Conservation (phyloP, 2,888 invertebrate species). For the Elysia crispata region DNA sequence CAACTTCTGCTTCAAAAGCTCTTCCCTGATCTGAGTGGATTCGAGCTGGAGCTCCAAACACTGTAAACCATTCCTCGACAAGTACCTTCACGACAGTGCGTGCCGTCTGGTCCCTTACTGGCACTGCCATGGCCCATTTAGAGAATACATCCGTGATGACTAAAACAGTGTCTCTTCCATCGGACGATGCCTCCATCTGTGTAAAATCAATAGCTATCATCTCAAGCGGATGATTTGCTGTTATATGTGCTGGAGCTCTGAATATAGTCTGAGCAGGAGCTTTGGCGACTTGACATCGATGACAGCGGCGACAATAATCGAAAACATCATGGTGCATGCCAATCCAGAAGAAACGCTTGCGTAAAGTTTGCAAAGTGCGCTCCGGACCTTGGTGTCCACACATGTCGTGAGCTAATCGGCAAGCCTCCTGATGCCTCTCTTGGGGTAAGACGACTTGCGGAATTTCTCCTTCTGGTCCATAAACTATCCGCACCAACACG, state of each 20-base stretch:
- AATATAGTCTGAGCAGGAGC: slow-evolving; percentile 29
- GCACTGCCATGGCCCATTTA: slow-evolving; percentile 56
- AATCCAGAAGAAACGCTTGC: slow-evolving; percentile 55
- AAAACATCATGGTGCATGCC: slow-evolving; percentile 52
- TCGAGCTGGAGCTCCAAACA: slow-evolving; percentile 54
- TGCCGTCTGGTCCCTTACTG: slow-evolving; percentile 55
- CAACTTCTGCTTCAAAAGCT: slow-evolving; percentile 53
- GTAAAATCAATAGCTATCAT: slow-evolving; percentile 58
- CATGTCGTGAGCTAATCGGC: no score
- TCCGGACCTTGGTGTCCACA: no score
- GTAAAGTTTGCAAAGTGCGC: no score
- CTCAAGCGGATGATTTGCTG: slow-evolving; percentile 54
- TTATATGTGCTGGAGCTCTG: slow-evolving; percentile 42
- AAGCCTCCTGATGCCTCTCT: no score
- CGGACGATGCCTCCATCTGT: slow-evolving; percentile 49
- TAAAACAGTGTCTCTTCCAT: slow-evolving; percentile 56
- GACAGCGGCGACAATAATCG: slow-evolving; percentile 49
- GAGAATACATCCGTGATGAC: slow-evolving; percentile 59
- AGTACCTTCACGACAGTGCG: slow-evolving; percentile 53
- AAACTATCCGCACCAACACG: no score
- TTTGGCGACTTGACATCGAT: slow-evolving; percentile 52
- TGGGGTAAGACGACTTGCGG: no score
- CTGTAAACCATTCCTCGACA: slow-evolving; percentile 54
- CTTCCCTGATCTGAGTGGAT: slow-evolving; percentile 57
- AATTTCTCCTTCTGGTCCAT: no score